These are phyloP conservation scores for Odontomyia ornata DNA, from an alignment of 2,888 invertebrate species.

Conservation along the genomic window DNA sequence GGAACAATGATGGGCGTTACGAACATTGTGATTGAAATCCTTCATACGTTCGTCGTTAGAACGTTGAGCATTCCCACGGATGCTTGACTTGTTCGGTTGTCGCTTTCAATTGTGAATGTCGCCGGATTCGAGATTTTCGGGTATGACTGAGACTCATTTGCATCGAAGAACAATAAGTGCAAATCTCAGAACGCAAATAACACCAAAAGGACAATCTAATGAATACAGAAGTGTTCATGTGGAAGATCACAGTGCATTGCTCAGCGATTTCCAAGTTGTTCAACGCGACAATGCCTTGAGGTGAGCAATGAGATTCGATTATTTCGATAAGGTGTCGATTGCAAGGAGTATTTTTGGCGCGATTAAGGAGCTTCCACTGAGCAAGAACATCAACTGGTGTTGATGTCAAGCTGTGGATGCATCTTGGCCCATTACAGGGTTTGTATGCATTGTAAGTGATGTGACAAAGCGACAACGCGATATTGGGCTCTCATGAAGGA, in stretches of 20 bases:
- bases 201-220: constrained; percentile 32
- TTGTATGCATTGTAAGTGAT: not conserved
- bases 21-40: not conserved
- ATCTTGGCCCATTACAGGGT: not conserved
- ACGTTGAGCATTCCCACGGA: constrained; percentile 18
- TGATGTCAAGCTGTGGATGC: constrained; percentile 32
- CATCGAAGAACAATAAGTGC: constrained; percentile 10
- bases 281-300: constrained; percentile 1
- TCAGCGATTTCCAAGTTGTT: not conserved
- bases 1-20: constrained; percentile 19
- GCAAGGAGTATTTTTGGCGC: constrained; percentile 32
- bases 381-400: not conserved
- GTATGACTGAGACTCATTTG: not conserved
- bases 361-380: not conserved
- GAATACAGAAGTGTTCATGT: constrained; percentile 34
- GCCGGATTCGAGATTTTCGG: not conserved
- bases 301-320: constrained; percentile 39
- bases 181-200: not conserved
- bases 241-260: constrained; percentile 17
- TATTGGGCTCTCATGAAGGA: not conserved
- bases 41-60: not conserved
- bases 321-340: constrained; percentile 40
- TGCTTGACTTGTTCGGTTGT: not conserved
- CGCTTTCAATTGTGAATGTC: not conserved
- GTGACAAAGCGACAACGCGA: constrained; percentile 3